Conservation (phyloP, 2,888 invertebrate species). For the Drosophila yooni region DNA sequence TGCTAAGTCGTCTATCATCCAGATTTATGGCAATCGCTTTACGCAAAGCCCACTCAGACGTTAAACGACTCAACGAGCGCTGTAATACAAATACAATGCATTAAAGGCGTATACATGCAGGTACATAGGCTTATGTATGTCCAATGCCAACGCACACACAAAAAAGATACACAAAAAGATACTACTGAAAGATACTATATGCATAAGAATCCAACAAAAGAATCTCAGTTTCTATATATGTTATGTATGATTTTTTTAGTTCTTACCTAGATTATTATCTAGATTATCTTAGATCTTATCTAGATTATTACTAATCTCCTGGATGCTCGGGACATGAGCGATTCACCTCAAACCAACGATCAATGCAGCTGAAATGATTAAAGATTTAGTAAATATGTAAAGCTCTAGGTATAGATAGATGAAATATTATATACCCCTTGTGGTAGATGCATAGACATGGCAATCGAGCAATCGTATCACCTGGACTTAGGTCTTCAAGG, state of each 20-base stretch:
- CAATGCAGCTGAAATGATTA: constrained; percentile 98
- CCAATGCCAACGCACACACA: constrained; percentile 20
- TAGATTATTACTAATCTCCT: constrained; percentile 86
- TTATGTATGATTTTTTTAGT: neutral
- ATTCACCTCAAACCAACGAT: constrained; percentile 99
- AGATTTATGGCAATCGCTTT: constrained; percentile 23
- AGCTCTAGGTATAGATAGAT: neutral
- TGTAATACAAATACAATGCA: constrained; percentile 33
- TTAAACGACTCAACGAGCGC: constrained; percentile 54
- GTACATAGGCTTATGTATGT: constrained; percentile 21
- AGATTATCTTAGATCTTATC: constrained; percentile 43
- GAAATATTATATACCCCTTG: constrained; percentile 89
- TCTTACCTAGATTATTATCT: constrained; percentile 54
- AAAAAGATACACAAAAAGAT: constrained; percentile 5
- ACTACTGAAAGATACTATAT: constrained; percentile 2
- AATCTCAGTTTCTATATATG: neutral
- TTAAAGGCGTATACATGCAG: constrained; percentile 13
- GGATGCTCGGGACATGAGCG: constrained; percentile 99
- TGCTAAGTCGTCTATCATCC: constrained; percentile 28
- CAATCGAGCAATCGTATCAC: constrained; percentile 98
- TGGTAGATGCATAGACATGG: constrained; percentile 99
- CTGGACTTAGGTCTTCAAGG: constrained; percentile 97
- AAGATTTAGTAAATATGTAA: constrained; percentile 68
- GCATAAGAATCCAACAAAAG: constrained; percentile 2
- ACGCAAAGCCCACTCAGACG: constrained; percentile 31